These are phyloP conservation scores for Syritta pipiens DNA, from an alignment of 2,888 invertebrate species.

Conservation along the genomic window DNA sequence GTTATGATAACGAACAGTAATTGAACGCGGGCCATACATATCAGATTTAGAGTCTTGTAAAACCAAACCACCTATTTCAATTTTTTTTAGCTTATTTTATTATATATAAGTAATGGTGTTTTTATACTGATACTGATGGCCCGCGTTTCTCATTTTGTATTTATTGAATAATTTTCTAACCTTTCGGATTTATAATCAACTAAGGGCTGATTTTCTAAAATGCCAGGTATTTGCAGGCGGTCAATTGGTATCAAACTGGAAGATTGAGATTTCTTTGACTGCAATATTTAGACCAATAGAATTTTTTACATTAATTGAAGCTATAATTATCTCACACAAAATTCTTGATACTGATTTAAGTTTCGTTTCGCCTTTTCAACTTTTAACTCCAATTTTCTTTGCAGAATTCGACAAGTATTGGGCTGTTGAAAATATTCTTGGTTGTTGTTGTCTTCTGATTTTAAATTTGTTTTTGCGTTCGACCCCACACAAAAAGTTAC, in stretches of 20 bases:
- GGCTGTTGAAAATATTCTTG: conserved; percentile 72
- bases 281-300: background rate
- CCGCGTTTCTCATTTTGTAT: background rate
- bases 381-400: conserved; percentile 79
- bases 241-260: conserved; percentile 78
- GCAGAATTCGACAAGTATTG: conserved; percentile 78
- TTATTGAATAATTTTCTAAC: conserved; percentile 53
- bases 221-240: conserved; percentile 78
- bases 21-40: too few relatives aligned
- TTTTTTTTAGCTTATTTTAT: too few relatives aligned
- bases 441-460: background rate
- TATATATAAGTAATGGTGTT: too few relatives aligned
- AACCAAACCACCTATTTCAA: too few relatives aligned
- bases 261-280: conserved; percentile 75
- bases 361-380: conserved; percentile 79
- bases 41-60: too few relatives aligned
- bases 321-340: conserved; percentile 71
- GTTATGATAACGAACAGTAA: too few relatives aligned
- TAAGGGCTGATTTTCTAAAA: conserved; percentile 77
- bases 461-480: background rate
- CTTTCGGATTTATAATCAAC: conserved; percentile 79
- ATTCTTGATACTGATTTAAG: conserved; percentile 77
- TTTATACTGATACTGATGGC: too few relatives aligned
- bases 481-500: conserved; percentile 38
- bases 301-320: conserved; percentile 25